Evolutionary conservation across 2,797 vertebrate genomes (phyloP).

Genomic region (Cephalopachus bancanus): DNA sequence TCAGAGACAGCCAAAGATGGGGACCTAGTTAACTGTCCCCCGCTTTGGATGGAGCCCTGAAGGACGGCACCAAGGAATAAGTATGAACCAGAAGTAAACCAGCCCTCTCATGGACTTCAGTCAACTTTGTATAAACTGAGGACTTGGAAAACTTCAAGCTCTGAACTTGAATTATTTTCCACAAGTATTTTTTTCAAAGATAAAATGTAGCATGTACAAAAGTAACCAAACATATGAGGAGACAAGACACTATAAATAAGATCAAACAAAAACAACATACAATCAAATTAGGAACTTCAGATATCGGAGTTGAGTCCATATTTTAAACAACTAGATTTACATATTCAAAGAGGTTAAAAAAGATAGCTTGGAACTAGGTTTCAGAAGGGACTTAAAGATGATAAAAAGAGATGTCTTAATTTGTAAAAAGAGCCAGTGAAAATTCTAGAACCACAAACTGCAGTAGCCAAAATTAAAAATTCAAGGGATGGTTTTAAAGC

Average conservation of each 20-base stretch:
- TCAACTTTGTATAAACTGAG: not conserved
- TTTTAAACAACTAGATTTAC: not conserved
- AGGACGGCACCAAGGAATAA: not conserved
- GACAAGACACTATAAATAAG: not conserved
- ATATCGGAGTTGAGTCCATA: not conserved
- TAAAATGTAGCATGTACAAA: not conserved
- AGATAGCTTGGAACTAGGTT: not conserved
- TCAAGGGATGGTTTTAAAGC: not conserved
- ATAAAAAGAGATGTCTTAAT: not conserved
- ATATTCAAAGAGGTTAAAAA: not conserved
- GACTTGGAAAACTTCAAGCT: not conserved
- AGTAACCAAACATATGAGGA: conserved; percentile 10
- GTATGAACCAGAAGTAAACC: not conserved
- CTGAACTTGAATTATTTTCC: not conserved
- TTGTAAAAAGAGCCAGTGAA: conserved; percentile 1
- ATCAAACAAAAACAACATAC: not conserved
- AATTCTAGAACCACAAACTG: conserved; percentile 34
- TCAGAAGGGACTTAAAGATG: not conserved
- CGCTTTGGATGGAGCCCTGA: not conserved
- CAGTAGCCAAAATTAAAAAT: conserved; percentile 21
- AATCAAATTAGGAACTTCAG: not conserved
- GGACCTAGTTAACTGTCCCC: not conserved
- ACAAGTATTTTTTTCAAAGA: not conserved
- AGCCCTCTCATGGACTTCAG: not conserved
- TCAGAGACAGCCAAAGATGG: not conserved